These are phyloP conservation scores for Riparia riparia DNA, from an alignment of 2,113 vertebrate species.

Conservation along the genomic window DNA sequence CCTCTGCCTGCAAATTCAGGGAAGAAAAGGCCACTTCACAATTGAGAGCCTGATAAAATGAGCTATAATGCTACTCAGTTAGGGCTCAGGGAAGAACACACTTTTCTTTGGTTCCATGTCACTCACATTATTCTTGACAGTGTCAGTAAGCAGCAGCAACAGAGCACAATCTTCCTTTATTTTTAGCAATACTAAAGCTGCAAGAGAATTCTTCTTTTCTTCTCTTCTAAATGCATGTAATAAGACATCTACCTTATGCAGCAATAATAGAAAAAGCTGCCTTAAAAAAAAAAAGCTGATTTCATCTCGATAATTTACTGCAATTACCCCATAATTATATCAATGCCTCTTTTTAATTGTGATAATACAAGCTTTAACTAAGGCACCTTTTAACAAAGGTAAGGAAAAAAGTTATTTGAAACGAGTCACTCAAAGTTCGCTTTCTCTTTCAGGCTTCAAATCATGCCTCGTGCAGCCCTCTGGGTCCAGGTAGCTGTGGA, in stretches of 20 bases:
- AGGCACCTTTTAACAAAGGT: slow-evolving; percentile 2
- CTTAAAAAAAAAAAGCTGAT: no score
- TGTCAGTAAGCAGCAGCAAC: neutral
- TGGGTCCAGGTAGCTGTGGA: slow-evolving; percentile 20
- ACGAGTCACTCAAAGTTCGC: slow-evolving; percentile 47
- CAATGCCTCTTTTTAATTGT: neutral
- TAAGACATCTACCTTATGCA: neutral
- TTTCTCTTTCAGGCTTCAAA: slow-evolving; percentile 29
- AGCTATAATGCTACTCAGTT: neutral
- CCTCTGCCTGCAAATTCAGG: neutral
- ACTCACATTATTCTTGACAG: neutral
- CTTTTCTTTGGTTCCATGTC: neutral
- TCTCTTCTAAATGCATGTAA: neutral
- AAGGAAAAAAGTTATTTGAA: neutral
- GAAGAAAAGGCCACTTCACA: neutral
- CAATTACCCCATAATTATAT: slow-evolving; percentile 7
- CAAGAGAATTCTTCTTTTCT: neutral
- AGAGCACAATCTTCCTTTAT: neutral
- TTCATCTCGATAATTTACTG: neutral
- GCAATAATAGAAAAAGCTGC: neutral
- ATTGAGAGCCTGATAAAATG: neutral
- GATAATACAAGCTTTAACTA: neutral
- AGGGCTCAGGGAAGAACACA: neutral
- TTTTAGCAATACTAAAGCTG: neutral
- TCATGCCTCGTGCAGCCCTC: neutral